Percentiles rank a stretch among this genome's conserved stretches.
These are phyloP conservation scores for Mycalesis mineus DNA, from an alignment of 2,888 invertebrate genomes.

Conservation along the genomic window DNA sequence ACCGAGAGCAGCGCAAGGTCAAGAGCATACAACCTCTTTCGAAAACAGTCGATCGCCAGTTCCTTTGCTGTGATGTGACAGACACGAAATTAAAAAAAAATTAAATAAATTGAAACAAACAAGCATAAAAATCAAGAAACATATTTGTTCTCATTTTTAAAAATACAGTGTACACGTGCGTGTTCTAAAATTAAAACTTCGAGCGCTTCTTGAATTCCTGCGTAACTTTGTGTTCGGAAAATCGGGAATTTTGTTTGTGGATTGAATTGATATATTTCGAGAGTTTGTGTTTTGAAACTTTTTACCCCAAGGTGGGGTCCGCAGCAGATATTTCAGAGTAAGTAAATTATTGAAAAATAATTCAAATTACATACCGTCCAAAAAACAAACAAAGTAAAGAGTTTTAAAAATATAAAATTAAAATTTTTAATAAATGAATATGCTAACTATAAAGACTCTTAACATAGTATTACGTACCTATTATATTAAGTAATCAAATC, in stretches of 20 bases:
- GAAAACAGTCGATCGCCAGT: slow-evolving; percentile 58
- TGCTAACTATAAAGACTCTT: too few relatives aligned
- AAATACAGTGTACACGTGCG: slow-evolving; percentile 37
- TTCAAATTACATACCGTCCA: too few relatives aligned
- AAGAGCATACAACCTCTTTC: slow-evolving; percentile 64
- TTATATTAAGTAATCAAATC: too few relatives aligned
- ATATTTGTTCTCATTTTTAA: slow-evolving; percentile 27
- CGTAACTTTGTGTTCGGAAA: slow-evolving; percentile 30
- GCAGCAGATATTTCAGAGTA: slow-evolving; percentile 17
- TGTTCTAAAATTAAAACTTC: slow-evolving; percentile 53
- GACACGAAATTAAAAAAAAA: slow-evolving; percentile 34
- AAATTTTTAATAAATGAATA: too few relatives aligned
- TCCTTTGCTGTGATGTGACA: slow-evolving; percentile 55
- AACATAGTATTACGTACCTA: too few relatives aligned
- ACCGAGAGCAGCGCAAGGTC: slow-evolving; percentile 67
- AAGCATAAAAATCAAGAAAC: slow-evolving; percentile 31
- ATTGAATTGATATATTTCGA: background rate
- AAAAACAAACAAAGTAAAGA: too few relatives aligned
- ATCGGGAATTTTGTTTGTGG: slow-evolving; percentile 8
- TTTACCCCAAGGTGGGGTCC: slow-evolving; percentile 33
- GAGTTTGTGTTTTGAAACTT: background rate
- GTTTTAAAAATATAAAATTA: too few relatives aligned
- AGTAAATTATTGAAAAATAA: background rate
- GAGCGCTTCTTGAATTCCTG: slow-evolving; percentile 32
- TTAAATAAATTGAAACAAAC: slow-evolving; percentile 30